phyloP scores from a whole-genome alignment of 2,113 vertebrate genomes.

The Lathamus discolor region DNA sequence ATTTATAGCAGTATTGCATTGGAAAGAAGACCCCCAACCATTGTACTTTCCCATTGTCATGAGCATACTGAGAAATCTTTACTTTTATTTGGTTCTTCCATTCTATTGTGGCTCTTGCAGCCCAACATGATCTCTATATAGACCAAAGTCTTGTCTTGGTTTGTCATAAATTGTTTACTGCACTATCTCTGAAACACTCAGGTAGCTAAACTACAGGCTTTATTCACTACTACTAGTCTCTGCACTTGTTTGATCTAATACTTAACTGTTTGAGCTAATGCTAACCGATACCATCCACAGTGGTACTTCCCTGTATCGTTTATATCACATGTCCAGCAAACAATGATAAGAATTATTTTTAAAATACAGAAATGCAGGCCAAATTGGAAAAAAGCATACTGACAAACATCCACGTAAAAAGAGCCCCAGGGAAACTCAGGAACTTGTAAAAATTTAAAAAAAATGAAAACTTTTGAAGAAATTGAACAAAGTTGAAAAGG shows the following conservation, averaged over 20 bases:
- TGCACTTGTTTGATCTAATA: background rate
- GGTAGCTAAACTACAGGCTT: background rate
- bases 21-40: background rate
- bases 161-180: background rate
- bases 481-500: rapidly evolving
- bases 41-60: background rate
- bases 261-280: background rate
- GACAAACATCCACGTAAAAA: background rate
- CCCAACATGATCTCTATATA: background rate
- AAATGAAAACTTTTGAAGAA: background rate
- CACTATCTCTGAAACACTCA: background rate
- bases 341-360: background rate
- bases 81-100: background rate
- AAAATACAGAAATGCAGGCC: background rate
- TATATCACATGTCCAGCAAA: background rate
- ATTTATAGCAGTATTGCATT: background rate
- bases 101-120: background rate
- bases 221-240: background rate
- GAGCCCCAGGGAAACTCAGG: background rate
- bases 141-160: background rate
- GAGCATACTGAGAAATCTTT: background rate
- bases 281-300: rapidly evolving
- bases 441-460: background rate
- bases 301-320: background rate
- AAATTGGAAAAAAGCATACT: background rate